Base-by-base conservation (phyloP, 2,888 invertebrate genomes). In the Drosophila affinis region DNA sequence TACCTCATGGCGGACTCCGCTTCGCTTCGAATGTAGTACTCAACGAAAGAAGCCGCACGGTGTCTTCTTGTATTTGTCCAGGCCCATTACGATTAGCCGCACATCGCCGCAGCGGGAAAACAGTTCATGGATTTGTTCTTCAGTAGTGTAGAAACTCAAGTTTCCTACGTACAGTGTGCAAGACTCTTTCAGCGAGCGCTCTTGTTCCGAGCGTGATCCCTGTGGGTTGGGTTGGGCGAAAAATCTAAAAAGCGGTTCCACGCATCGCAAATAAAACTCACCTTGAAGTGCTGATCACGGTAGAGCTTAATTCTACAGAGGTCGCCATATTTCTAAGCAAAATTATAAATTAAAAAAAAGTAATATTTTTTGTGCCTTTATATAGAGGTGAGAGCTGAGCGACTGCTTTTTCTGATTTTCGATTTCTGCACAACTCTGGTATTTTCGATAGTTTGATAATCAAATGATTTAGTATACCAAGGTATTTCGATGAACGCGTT, bases 31-130 rank as follows among this genome's bases (percentile, higher is more conserved):
- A 92, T 92, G 89, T 97, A 97, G 92, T 96, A 99, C 93, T 99
- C 99, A 3, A 99, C 96, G 93, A 99, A 99, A 99, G 92, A 99
- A 99, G 2, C 99, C 99, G 93, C 99, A 99, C 0, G 99, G 99
- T 0, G 99, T 99, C 92, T 99, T 99, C 89, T 97, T 98, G 91
- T 97, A 97, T 91, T 99, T 98, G 91, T 99, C 99, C 77, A 99
- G 93, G 0, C 99, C 99, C 99, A 99, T 99, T 48, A 99, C 95
- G 51, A 99, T 97, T 83, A 97, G 93, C 77, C 98, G 95, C 45
- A 99, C 96, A 91, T 99, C 99, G 1, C 99, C 99, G 90, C 98
- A 98, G 92, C 97, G 95, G 32, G 97, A 96, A 92, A 99, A 99
- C 61, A 99, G 93, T 92, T 99, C 99, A 89, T 98, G 97, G 67